These are phyloP conservation scores for Saguinus imperator DNA, from an alignment of 2,113 vertebrate genomes.

Conservation along the genomic window DNA sequence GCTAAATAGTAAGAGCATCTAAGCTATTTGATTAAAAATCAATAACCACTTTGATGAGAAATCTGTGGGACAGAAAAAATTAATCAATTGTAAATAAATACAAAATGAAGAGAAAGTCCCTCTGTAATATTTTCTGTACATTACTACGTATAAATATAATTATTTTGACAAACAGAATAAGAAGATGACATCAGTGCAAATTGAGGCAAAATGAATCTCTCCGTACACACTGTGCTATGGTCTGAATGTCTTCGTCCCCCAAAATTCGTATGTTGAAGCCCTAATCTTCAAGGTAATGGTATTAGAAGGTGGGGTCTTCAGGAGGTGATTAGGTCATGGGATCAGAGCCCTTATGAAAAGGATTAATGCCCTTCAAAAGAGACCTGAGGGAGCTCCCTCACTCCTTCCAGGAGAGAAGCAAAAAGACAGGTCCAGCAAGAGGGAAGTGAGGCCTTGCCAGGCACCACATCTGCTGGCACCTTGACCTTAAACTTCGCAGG, in stretches of 20 bases:
- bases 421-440: not conserved
- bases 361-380: not conserved
- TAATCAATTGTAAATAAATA: not conserved
- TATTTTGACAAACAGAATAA: not conserved
- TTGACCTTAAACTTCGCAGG: not conserved
- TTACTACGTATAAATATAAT: not conserved
- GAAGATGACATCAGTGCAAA: not conserved
- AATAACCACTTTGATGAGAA: not conserved
- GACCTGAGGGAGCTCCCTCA: not conserved
- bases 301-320: not conserved
- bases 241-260: not conserved
- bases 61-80: not conserved
- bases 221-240: not conserved
- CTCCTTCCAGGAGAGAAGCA: too few species aligned
- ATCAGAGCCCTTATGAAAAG: not conserved
- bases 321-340: not conserved
- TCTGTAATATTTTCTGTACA: not conserved
- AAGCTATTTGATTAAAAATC: not conserved
- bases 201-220: not conserved
- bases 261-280: not conserved
- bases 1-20: not conserved
- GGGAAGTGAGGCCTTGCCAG: not conserved
- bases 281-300: not conserved
- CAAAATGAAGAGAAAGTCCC: not conserved
- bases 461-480: not conserved